Percentiles rank a stretch among this genome's conserved stretches.
phyloP scores from a whole-genome alignment of 2,113 vertebrate genomes.

The Odocoileus virginianus region DNA sequence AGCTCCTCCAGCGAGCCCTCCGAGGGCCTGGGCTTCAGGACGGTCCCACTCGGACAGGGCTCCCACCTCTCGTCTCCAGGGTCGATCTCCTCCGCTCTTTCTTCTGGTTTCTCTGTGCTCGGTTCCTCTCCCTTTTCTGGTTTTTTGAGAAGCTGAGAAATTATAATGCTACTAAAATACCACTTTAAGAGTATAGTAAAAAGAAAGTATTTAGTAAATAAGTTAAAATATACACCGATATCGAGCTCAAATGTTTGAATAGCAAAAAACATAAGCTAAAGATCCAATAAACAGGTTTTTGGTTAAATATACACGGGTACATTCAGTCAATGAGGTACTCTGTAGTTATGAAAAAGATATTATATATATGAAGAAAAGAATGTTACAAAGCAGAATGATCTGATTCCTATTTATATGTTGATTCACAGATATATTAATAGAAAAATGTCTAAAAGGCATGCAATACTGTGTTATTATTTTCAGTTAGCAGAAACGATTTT shows the following conservation, averaged over 20 bases:
- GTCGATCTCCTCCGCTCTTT: constrained; percentile 87
- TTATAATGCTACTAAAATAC: neutral
- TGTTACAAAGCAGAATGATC: neutral
- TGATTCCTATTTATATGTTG: neutral
- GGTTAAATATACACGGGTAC: neutral
- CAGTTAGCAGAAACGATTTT: neutral
- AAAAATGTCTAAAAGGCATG: neutral
- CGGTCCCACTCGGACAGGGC: constrained; percentile 77
- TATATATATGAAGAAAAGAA: neutral
- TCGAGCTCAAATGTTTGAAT: neutral
- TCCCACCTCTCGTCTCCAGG: constrained; percentile 87
- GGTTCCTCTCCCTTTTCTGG: constrained; percentile 92
- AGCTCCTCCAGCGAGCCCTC: constrained; percentile 78
- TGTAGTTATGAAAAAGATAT: neutral
- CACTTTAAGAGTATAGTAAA: neutral
- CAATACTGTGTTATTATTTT: neutral
- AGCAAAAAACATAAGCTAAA: neutral
- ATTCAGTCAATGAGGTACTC: neutral
- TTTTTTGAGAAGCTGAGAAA: constrained; percentile 94
- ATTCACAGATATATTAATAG: neutral
- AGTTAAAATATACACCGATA: neutral
- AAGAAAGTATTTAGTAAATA: neutral
- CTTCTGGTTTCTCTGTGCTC: constrained; percentile 87
- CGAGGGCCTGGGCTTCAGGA: constrained; percentile 78
- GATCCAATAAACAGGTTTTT: neutral